Conservation (phyloP, 2,888 invertebrate species). For the Acleris cristana region DNA sequence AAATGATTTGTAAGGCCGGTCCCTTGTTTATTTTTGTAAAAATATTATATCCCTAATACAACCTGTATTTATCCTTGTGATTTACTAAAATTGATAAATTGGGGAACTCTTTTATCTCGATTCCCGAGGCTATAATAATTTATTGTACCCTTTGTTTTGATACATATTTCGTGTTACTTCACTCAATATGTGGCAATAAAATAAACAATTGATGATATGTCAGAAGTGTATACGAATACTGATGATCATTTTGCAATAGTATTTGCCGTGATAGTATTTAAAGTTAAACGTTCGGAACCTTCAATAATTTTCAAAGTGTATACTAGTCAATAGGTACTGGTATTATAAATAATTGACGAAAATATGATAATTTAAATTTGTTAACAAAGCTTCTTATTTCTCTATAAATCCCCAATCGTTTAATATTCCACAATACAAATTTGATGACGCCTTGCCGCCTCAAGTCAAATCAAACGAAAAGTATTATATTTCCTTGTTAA, state of each 20-base stretch:
- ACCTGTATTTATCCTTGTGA: constrained; percentile 26
- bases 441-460: too few relatives aligned
- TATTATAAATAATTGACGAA: too few relatives aligned
- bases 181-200: constrained; percentile 36
- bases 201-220: constrained; percentile 30
- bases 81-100: constrained; percentile 41
- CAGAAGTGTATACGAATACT: constrained; percentile 7
- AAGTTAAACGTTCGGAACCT: too few relatives aligned
- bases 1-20: constrained; percentile 30
- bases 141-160: constrained; percentile 47
- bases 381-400: too few relatives aligned
- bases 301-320: too few relatives aligned
- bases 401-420: background rate
- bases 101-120: constrained; percentile 48
- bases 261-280: background rate
- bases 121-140: constrained; percentile 50
- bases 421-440: background rate
- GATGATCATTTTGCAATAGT: background rate
- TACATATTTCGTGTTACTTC: constrained; percentile 43
- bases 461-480: background rate
- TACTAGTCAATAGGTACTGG: too few relatives aligned
- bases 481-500: background rate
- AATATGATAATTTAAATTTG: too few relatives aligned
- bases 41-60: constrained; percentile 25
- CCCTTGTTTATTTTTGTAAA: constrained; percentile 16